Base-by-base conservation (phyloP, 2,113 vertebrate genomes). In the Nanger granti region DNA sequence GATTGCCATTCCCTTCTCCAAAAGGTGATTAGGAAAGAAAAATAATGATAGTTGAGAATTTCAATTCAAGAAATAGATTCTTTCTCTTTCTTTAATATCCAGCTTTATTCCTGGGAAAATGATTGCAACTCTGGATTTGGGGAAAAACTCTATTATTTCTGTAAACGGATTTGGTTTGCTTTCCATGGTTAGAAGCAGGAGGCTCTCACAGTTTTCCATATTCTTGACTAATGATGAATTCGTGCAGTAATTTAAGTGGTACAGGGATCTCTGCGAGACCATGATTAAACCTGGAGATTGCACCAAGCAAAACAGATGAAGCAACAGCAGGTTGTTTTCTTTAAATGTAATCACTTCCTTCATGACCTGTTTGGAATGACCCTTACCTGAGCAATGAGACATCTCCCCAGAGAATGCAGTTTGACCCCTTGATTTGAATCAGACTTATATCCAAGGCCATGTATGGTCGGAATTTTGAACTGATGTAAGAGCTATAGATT, bases 361-460 rank as follows among this genome's bases (percentile, higher is more conserved):
- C 1, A 24, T 29, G 60, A 87, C 34, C 52, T 89, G 4, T 95
- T 93, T 96, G 37, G 10, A 94, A 84, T 86, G 73, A 89, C 94
- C 90, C 84, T 96, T 95, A 83, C 83, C 94, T 98, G 94, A 96
- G 93, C 83, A 98, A 93, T 91, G 52, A 98, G n/a, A 59, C 17
- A 31, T 95, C 88, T 90, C 93, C 93, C 93, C 47, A 31, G 95
- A 96, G 91, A 93, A 88, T 89, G 89, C 66, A 97, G 55, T 89
- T 7, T 84, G 87, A 64, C 85, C 91, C 89, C 94, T 90, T 97
- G 5, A 73, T 41, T 94, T 97, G 86, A 98, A 91, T 44, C 5
- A 52, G 59, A 89, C 60, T 17, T n/a, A 44, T 28, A 57, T 59
- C 22, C 55, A 84, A 89, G 76, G 41, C 94, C 88, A 49, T 69